Base-by-base conservation (phyloP, 2,797 vertebrate genomes). In the Clarias pachynema region DNA sequence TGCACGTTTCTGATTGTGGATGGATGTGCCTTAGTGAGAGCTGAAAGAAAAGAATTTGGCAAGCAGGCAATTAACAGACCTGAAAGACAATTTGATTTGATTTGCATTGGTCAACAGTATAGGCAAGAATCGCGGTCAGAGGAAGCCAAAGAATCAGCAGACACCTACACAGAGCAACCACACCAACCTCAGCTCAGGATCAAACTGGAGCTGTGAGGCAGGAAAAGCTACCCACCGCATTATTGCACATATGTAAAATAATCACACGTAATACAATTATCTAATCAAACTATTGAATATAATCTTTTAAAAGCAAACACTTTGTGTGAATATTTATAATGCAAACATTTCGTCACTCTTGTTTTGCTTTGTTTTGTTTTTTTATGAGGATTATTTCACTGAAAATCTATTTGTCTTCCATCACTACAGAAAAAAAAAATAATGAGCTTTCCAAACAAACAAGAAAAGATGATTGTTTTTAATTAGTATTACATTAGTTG, bases 1-100 rank as follows among this genome's bases (percentile, higher is more conserved):
- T 29, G 37, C 78, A 80, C 40, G 49, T 4, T 80, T 65, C 65
- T 80, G 40, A 29, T 65, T 49, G 29, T 80, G 34, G n/a, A 49
- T 80, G 34, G n/a, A 80, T 49, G 49, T 53, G n/a, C n/a, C 29
- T 80, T 29, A 49, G 4, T 29, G 9, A 65, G 37, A 20, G 5
- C 78, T 40, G 16, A 65, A 26, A 26, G 24, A 15, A 79, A 79
- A 10, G 10, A 24, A 31, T 63, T 44, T 62, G 26, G 34, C 24
- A 63, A 16, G 74, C 29, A 24, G 37, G 14, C 75, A 40, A 59
- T 24, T n/a, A 34, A 34, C 1, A n/a, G 31, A 26, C 15, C 10
- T 24, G n/a, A 49, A 65, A 12, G 29, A 49, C 37, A 80, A 16
- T 12, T 15, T 65, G 6, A 49, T 65, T 20, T 62, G 7, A 63